These are phyloP conservation scores for Lacerta agilis DNA, from an alignment of 2,797 vertebrate genomes.

Conservation along the genomic window DNA sequence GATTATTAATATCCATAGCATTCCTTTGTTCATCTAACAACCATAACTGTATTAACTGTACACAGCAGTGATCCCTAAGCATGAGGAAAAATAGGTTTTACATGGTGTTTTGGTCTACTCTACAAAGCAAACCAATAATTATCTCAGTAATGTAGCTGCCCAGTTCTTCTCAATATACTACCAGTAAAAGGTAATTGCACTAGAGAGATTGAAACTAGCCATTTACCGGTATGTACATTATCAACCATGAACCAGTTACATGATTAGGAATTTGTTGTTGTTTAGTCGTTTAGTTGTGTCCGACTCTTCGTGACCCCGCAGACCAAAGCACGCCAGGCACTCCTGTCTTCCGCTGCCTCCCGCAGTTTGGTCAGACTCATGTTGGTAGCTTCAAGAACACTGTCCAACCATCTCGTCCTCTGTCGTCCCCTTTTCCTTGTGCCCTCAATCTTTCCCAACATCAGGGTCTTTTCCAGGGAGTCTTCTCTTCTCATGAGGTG, in stretches of 20 bases:
- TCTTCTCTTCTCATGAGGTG: no score
- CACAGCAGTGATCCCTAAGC: background rate
- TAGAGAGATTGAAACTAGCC: background rate
- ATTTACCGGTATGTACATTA: background rate
- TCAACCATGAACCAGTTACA: background rate
- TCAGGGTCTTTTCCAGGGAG: no score
- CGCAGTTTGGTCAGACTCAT: no score
- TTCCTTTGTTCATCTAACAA: constrained; percentile 45
- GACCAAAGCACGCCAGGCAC: no score
- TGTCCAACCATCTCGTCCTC: no score
- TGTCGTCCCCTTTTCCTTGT: no score
- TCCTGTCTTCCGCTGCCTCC: no score
- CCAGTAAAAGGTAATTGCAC: background rate
- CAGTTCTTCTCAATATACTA: background rate
- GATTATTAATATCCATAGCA: constrained; percentile 63
- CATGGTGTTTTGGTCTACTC: constrained; percentile 12
- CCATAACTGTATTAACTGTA: constrained; percentile 34
- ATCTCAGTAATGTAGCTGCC: background rate
- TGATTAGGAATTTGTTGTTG: background rate
- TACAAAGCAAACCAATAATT: constrained; percentile 13
- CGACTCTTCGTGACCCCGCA: no score
- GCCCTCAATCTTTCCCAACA: no score
- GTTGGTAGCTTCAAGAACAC: no score
- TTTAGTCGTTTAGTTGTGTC: no score
- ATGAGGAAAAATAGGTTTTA: constrained; percentile 16